Evolutionary conservation across 2,113 vertebrate species (phyloP).

Genomic region (Microtus montanus): DNA sequence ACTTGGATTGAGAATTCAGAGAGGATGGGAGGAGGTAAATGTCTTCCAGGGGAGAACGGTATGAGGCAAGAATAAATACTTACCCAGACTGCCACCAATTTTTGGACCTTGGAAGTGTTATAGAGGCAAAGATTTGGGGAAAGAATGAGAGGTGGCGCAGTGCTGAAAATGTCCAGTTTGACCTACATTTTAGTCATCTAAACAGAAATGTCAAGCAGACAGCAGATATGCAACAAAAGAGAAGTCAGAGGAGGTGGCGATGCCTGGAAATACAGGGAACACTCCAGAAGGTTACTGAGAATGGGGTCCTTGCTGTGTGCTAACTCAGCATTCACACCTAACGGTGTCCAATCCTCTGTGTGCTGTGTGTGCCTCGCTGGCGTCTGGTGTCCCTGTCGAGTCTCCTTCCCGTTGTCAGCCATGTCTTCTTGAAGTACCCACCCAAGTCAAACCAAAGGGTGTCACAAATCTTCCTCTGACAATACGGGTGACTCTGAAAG

Average conservation of each 20-base stretch:
- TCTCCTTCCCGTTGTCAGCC: not conserved
- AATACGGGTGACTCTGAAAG: not conserved
- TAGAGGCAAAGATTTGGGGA: not conserved
- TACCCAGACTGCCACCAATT: not conserved
- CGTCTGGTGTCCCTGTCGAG: not conserved
- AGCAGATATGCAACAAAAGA: not conserved
- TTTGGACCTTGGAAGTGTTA: not conserved
- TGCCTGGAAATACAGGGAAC: not conserved
- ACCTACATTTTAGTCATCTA: not conserved
- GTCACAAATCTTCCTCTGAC: not conserved
- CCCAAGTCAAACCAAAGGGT: conserved; percentile 22
- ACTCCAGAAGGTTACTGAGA: not conserved
- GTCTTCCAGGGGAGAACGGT: not conserved
- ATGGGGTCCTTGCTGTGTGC: not conserved
- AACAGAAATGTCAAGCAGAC: not conserved
- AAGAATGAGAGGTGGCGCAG: not conserved
- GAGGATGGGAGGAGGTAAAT: not conserved
- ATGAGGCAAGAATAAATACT: not conserved
- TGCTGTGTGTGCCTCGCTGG: not conserved
- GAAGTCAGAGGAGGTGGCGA: not conserved
- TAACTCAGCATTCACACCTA: not conserved
- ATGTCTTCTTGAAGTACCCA: not conserved
- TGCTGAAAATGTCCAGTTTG: not conserved
- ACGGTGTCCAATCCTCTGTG: not conserved
- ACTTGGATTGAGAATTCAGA: not conserved